These are phyloP conservation scores for Hemicentrotus pulcherrimus DNA, from an alignment of 35 echinoderm and acorn worm genomes.

Conservation along the genomic window DNA sequence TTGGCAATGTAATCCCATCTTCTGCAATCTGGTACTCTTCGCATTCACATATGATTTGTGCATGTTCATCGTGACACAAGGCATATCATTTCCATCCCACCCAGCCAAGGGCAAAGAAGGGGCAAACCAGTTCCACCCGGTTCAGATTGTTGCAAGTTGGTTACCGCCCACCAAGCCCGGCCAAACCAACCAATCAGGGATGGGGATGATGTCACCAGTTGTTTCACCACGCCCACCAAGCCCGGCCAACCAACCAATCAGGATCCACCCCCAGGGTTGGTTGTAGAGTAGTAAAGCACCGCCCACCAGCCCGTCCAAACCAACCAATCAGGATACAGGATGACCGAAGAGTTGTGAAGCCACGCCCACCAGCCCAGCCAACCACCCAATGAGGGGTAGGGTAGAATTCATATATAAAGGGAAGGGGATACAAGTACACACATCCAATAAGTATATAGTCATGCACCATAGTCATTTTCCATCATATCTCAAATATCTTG, in stretches of 20 bases:
- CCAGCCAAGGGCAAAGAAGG: neutral
- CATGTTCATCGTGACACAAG: neutral
- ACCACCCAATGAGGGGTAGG: constrained; percentile 18
- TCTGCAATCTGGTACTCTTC: constrained; percentile 76
- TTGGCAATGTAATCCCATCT: constrained; percentile 84
- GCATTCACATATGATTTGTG: neutral
- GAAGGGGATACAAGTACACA: constrained; percentile 33
- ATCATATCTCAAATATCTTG: too few species aligned
- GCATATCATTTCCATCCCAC: constrained; percentile 24
- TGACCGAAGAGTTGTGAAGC: constrained; percentile 35
- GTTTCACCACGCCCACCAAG: constrained; percentile 5
- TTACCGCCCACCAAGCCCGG: constrained; percentile 44
- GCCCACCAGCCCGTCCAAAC: constrained; percentile 52
- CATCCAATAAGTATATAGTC: neutral
- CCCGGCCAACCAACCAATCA: constrained; percentile 39
- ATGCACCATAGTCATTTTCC: neutral
- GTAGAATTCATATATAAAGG: neutral
- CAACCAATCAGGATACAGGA: constrained; percentile 15
- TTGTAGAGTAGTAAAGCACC: constrained; percentile 28
- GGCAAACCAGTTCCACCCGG: constrained; percentile 19
- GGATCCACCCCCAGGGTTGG: neutral
- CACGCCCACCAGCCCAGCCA: constrained; percentile 38
- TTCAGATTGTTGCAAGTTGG: neutral
- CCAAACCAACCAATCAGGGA: constrained; percentile 32
- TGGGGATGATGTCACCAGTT: neutral